phyloP scores from a whole-genome alignment of 1,140 invertebrate genomes.

The Drosophila malerkotliana region DNA sequence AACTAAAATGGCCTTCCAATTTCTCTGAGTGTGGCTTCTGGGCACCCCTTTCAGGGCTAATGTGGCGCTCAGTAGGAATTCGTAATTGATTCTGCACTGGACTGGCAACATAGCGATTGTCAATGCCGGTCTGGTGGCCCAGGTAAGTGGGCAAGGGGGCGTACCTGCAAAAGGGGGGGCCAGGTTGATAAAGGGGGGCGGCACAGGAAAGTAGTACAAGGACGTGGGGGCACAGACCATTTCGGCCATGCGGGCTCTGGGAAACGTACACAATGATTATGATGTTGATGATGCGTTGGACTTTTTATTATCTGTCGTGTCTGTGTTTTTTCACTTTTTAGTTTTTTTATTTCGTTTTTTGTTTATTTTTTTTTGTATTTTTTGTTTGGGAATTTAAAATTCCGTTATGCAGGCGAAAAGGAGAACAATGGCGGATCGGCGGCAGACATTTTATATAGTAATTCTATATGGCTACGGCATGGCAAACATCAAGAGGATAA shows the following conservation, averaged over 20 bases:
- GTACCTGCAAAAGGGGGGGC: too few species aligned
- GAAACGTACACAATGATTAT: conserved; percentile 34
- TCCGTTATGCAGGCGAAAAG: conserved; percentile 27
- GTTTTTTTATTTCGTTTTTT: conserved; percentile 7
- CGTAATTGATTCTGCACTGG: conserved; percentile 33
- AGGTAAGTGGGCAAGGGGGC: background rate
- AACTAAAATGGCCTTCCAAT: background rate
- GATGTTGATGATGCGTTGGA: conserved; percentile 32
- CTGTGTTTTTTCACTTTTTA: conserved; percentile 8
- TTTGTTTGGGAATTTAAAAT: conserved; percentile 27
- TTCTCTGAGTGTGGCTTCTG: background rate
- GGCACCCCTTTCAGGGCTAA: background rate
- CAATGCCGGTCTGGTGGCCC: conserved; percentile 15
- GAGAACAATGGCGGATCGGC: conserved; percentile 17
- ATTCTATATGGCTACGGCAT: conserved; percentile 39
- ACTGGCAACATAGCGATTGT: conserved; percentile 33
- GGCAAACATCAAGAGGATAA: conserved; percentile 40
- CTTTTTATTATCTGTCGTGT: conserved; percentile 32
- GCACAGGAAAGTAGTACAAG: background rate
- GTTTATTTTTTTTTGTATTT: background rate
- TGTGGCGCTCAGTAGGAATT: conserved; percentile 9
- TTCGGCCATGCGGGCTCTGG: conserved; percentile 29
- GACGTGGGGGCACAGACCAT: background rate
- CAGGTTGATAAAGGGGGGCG: background rate
- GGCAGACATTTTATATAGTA: conserved; percentile 14